phyloP scores from a whole-genome alignment of 53 echinoderm and acorn worm genomes.

The Holothuria scabra region DNA sequence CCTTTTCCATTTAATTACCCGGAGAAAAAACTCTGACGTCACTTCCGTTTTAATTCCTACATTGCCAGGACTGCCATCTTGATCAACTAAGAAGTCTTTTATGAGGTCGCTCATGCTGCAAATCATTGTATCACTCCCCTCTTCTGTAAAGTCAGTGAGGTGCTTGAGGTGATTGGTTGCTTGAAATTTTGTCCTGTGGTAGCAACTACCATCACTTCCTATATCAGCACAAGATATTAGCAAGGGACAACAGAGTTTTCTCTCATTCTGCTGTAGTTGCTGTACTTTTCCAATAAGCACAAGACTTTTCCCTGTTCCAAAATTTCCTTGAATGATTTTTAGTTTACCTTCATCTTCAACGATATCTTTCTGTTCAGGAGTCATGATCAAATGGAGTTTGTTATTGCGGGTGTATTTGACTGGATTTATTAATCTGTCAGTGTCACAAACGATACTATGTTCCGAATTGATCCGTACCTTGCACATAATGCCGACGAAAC shows the following conservation, averaged over 20 bases:
- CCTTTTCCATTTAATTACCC: neutral
- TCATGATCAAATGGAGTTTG: neutral
- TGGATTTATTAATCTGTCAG: conserved; percentile 10
- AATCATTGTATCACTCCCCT: neutral
- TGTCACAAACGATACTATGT: neutral
- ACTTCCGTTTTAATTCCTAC: neutral
- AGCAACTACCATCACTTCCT: conserved; percentile 21
- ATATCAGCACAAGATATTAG: conserved; percentile 4
- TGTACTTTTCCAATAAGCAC: neutral
- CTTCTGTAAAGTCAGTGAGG: neutral
- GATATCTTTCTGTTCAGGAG: neutral
- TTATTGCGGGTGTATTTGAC: neutral
- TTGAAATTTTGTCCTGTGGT: conserved; percentile 29
- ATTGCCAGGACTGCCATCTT: neutral
- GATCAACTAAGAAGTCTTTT: neutral
- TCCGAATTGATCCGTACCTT: conserved; percentile 2
- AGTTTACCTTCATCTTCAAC: neutral
- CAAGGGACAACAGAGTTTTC: neutral
- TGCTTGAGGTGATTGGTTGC: neutral
- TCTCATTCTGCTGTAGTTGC: neutral
- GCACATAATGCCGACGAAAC: conserved; percentile 17
- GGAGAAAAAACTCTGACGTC: conserved; percentile 6
- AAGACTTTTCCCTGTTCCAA: conserved; percentile 33
- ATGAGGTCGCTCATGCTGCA: neutral
- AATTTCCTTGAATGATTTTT: neutral